Evolutionary conservation across 2,888 invertebrate genomes (phyloP).

Genomic region (Meloe dianella): DNA sequence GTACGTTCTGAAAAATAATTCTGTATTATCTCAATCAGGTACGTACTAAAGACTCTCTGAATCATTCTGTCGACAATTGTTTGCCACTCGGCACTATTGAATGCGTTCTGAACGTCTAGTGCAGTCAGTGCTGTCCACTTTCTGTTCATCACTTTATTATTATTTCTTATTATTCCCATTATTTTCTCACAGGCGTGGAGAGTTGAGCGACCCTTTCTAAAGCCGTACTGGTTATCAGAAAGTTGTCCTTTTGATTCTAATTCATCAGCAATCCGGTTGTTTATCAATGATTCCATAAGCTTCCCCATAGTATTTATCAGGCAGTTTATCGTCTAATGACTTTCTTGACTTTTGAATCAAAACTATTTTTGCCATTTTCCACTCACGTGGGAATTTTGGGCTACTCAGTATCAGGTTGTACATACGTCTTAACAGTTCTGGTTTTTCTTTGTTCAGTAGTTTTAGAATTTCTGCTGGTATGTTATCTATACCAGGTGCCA

Average conservation of each 20-base stretch:
- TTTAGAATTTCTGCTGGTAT: not conserved
- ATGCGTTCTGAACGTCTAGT: slow-evolving; percentile 22
- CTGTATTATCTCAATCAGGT: not conserved
- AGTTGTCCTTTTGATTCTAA: slow-evolving; percentile 11
- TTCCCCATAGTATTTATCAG: not conserved
- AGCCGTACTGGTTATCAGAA: slow-evolving; percentile 15
- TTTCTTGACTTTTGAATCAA: not conserved
- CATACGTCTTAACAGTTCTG: not conserved
- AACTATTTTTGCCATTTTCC: not conserved
- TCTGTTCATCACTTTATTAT: not conserved
- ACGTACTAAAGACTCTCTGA: not conserved
- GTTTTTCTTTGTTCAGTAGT: not conserved
- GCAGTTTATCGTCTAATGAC: not conserved
- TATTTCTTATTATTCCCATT: not conserved
- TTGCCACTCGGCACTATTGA: slow-evolving; percentile 17
- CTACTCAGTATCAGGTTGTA: not conserved
- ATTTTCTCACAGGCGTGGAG: slow-evolving; percentile 3
- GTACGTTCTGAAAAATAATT: not conserved
- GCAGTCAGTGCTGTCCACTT: slow-evolving; percentile 15
- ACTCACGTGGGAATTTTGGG: not conserved
- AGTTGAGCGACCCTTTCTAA: slow-evolving; percentile 18
- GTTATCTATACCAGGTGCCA: not conserved
- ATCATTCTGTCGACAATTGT: not conserved
- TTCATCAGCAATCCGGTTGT: not conserved
- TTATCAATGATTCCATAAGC: not conserved